Conservation (phyloP, 2,113 vertebrate species). For the Mormoops blainvillei region DNA sequence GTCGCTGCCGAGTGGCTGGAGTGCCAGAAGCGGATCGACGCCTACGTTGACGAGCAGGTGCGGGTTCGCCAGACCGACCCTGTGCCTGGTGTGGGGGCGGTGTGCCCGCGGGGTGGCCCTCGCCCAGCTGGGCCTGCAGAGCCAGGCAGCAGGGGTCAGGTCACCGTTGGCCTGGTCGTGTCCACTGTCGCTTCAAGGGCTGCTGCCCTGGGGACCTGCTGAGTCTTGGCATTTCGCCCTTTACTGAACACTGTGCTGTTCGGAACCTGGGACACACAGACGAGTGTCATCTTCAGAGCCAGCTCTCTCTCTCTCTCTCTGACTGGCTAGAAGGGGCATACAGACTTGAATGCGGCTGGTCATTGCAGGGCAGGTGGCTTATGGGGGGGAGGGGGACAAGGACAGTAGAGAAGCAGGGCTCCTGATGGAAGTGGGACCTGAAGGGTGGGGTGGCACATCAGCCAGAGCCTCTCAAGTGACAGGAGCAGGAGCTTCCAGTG, state of each 20-base stretch:
- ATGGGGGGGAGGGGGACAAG: too few relatives aligned
- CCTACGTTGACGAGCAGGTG: conserved; percentile 98
- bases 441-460: background rate
- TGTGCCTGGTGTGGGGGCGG: background rate
- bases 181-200: background rate
- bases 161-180: background rate
- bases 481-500: background rate
- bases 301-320: background rate
- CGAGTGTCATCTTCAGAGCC: background rate
- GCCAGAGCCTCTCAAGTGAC: too few relatives aligned
- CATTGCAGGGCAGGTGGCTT: background rate
- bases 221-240: background rate
- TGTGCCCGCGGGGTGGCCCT: background rate
- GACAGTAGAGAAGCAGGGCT: background rate
- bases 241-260: background rate
- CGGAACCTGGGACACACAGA: background rate
- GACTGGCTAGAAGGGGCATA: rapidly evolving
- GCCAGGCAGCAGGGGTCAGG: background rate
- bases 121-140: rapidly evolving
- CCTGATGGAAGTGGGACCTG: background rate
- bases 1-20: conserved; percentile 94
- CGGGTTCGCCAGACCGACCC: background rate
- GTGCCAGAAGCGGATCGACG: conserved; percentile 96
- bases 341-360: background rate
- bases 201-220: background rate